Evolutionary conservation across 2,888 invertebrate genomes (phyloP).

Genomic region (Pedicia rivosa): DNA sequence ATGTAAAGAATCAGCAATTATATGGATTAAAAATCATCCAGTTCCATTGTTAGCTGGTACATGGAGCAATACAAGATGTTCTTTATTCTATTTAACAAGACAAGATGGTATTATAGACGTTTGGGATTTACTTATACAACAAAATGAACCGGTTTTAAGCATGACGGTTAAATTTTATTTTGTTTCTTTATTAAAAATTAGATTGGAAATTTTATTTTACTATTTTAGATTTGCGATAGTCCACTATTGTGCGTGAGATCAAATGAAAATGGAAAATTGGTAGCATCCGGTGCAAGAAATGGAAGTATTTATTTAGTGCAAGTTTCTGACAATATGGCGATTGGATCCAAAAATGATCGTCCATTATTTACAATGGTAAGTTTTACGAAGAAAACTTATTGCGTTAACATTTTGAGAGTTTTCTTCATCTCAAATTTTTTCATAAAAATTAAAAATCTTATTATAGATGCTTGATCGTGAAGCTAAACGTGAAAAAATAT

Average conservation of each 20-base stretch:
- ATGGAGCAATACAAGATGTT: conserved; percentile 81
- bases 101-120: conserved; percentile 76
- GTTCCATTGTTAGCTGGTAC: conserved; percentile 64
- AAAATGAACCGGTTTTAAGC: conserved; percentile 62
- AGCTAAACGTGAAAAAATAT: conserved; percentile 73
- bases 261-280: conserved; percentile 43
- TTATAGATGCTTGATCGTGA: conserved; percentile 69
- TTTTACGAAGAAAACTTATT: conserved; percentile 4
- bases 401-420: too few relatives aligned
- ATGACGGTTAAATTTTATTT: too few relatives aligned
- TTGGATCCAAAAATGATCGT: conserved; percentile 53
- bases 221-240: conserved; percentile 54
- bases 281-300: conserved; percentile 48
- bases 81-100: conserved; percentile 71
- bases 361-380: conserved; percentile 42
- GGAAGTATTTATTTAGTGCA: conserved; percentile 56
- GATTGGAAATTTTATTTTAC: too few relatives aligned
- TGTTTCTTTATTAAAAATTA: too few relatives aligned
- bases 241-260: conserved; percentile 47
- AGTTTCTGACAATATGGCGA: conserved; percentile 52
- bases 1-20: conserved; percentile 79
- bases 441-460: conserved; percentile 5
- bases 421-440: conserved; percentile 1
- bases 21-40: conserved; percentile 70
- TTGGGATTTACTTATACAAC: conserved; percentile 79